Percentiles rank a stretch among this genome's conserved stretches.
Conservation (phyloP, 2,797 vertebrate species). For the Rhincodon typus region DNA sequence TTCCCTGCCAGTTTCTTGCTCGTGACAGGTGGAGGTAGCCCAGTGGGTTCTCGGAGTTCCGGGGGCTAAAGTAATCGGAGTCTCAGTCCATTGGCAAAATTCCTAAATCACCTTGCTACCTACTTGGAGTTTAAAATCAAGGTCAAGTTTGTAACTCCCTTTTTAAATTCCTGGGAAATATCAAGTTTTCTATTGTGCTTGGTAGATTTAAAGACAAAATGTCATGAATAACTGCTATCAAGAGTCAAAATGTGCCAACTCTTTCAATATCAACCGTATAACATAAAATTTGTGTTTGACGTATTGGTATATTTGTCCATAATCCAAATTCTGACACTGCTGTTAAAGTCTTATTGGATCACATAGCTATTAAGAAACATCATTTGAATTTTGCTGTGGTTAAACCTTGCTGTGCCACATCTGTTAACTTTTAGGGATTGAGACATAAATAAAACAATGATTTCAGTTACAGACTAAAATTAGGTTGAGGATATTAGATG, state of each 20-base stretch:
- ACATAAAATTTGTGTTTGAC: conserved; percentile 13
- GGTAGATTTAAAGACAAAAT: conserved; percentile 29
- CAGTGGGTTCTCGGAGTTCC: background rate
- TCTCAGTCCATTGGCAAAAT: background rate
- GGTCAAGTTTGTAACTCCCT: background rate
- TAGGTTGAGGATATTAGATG: background rate
- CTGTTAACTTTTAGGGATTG: conserved; percentile 34
- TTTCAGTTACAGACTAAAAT: conserved; percentile 31
- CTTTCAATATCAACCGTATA: conserved; percentile 32
- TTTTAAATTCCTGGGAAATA: conserved; percentile 9
- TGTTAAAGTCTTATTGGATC: conserved; percentile 11
- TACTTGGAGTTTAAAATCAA: background rate
- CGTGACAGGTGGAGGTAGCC: background rate
- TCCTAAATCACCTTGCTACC: background rate
- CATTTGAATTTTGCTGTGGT: conserved; percentile 14
- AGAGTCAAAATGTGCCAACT: background rate
- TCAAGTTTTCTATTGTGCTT: background rate
- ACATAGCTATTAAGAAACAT: background rate
- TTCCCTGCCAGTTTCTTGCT: background rate
- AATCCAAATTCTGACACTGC: background rate
- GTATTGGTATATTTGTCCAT: background rate
- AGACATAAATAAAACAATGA: conserved; percentile 21
- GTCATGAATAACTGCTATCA: conserved; percentile 24
- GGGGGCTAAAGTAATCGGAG: too few relatives aligned
- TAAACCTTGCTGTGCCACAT: conserved; percentile 29